These are phyloP conservation scores for Regulus satrapa DNA, from an alignment of 2,113 vertebrate species.

Conservation along the genomic window DNA sequence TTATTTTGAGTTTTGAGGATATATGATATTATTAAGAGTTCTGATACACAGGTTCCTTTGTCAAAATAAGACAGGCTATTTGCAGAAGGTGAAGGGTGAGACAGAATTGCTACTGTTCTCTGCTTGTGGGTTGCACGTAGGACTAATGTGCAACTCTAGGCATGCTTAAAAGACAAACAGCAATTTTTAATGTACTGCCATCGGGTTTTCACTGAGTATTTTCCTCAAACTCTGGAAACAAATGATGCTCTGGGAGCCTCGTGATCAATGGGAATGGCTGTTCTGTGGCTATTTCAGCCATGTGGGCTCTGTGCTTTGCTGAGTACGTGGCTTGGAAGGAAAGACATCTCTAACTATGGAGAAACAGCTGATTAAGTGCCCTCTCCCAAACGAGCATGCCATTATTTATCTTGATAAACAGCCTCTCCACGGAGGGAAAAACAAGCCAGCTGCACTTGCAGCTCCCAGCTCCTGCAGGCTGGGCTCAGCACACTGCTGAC, in stretches of 20 bases:
- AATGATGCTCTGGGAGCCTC: background rate
- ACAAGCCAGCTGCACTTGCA: background rate
- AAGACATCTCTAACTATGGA: slow-evolving; percentile 29
- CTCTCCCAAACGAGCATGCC: background rate
- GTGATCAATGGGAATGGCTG: background rate
- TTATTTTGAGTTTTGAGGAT: background rate
- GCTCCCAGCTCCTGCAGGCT: background rate
- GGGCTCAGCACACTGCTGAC: background rate
- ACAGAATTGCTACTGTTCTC: background rate
- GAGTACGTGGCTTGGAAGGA: slow-evolving; percentile 14
- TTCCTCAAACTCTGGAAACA: background rate
- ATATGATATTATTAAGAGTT: background rate
- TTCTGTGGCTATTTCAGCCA: background rate
- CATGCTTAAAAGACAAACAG: background rate
- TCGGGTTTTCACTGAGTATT: background rate
- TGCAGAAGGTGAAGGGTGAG: background rate
- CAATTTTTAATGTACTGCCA: slow-evolving; percentile 11
- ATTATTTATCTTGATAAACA: slow-evolving; percentile 48
- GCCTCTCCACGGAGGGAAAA: background rate
- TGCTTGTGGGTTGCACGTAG: rapidly evolving
- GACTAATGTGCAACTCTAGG: background rate
- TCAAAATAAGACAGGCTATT: background rate
- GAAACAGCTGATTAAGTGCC: slow-evolving; percentile 33
- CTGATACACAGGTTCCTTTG: background rate
- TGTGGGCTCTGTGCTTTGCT: background rate